phyloP scores from a whole-genome alignment of 2,888 invertebrate species.

The Drosophila diplacantha region DNA sequence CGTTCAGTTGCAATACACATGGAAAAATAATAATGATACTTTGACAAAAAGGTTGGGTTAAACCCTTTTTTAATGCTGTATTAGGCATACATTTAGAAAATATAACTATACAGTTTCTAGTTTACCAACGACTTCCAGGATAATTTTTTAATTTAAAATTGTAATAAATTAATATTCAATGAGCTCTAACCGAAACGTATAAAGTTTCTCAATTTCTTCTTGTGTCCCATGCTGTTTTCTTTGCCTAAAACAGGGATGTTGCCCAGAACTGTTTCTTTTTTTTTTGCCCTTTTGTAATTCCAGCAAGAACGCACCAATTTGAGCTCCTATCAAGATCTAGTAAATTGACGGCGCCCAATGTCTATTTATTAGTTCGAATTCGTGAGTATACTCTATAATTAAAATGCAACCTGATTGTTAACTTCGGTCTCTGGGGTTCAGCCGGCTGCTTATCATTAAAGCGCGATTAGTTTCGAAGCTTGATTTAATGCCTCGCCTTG shows the following conservation, averaged over 20 bases:
- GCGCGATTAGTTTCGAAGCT: slow-evolving; percentile 29
- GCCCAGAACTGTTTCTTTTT: neutral
- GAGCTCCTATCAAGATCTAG: slow-evolving; percentile 11
- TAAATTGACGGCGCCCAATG: slow-evolving; percentile 27
- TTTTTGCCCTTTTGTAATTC: slow-evolving; percentile 2
- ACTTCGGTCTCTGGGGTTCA: slow-evolving; percentile 16
- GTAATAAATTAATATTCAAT: neutral
- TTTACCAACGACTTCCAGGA: fast-evolving
- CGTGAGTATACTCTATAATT: slow-evolving; percentile 50
- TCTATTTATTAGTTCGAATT: slow-evolving; percentile 56
- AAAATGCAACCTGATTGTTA: slow-evolving; percentile 44
- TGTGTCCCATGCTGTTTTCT: neutral
- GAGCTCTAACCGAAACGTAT: neutral
- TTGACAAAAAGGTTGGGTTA: neutral
- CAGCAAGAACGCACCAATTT: slow-evolving; percentile 5
- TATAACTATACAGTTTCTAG: neutral
- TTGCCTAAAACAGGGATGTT: slow-evolving; percentile 3
- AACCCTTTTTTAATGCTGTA: neutral
- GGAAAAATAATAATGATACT: neutral
- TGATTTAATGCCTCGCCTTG: slow-evolving; percentile 18
- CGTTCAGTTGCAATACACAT: neutral
- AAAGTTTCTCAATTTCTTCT: neutral
- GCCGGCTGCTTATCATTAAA: slow-evolving; percentile 41
- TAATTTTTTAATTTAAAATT: neutral
- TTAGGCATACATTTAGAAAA: neutral